Conservation (phyloP, 2,797 vertebrate genomes). For the Etheostoma nigrum region DNA sequence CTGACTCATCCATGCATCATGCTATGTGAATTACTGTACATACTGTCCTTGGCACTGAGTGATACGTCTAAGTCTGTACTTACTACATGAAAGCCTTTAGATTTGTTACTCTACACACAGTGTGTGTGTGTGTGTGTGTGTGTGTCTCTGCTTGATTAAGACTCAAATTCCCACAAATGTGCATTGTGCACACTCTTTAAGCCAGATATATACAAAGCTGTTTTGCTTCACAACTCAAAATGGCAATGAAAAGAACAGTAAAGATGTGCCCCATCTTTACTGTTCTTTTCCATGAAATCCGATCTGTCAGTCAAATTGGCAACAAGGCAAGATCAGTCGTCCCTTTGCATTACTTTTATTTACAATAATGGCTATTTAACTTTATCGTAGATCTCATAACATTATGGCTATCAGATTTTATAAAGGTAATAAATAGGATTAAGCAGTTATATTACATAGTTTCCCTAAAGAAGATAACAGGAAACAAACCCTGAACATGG, state of each 20-base stretch:
- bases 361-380: constrained; percentile 22
- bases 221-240: neutral
- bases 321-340: neutral
- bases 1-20: constrained; percentile 30
- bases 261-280: neutral
- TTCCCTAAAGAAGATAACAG: neutral
- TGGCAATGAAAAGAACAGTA: neutral
- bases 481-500: neutral
- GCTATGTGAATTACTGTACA: constrained; percentile 7
- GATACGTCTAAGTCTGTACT: constrained; percentile 16
- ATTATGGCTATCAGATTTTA: neutral
- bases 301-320: neutral
- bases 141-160: neutral
- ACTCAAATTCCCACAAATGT: neutral
- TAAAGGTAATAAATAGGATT: constrained; percentile 1
- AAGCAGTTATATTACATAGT: neutral
- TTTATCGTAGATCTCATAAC: constrained; percentile 2
- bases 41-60: neutral
- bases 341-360: constrained; percentile 5
- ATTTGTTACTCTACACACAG: neutral
- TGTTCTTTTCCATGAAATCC: no score
- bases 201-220: neutral
- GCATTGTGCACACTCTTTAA: constrained; percentile 1
- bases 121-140: neutral
- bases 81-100: constrained; percentile 10